Evolutionary conservation across 2,888 invertebrate species (phyloP), one percentile per base, ranked within the genome.

Genomic region (Timema podura): DNA sequence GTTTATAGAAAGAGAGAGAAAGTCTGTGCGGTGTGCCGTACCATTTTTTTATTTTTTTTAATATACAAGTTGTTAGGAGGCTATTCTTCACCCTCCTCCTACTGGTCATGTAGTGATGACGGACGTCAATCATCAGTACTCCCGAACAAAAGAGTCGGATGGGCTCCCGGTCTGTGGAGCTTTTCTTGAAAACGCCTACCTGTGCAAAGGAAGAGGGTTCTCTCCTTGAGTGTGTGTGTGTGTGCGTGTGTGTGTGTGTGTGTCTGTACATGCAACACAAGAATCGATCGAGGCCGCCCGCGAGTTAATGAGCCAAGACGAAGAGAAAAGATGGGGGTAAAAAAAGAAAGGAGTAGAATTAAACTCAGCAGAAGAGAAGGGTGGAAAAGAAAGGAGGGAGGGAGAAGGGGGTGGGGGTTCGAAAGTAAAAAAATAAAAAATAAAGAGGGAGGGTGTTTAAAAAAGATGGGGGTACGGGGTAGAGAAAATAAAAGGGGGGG

Each of bases 251-350:
- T 30, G 30, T 30, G 30, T 30, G 30, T n/a, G 30, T 30, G 30
- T 30, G 30, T 30, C 2, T 30, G 30, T 30, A 30, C 30, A 30
- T 30, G 30, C 30, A 30, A 30, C 30, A 61, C 30, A 61, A 61
- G 45, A 15, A 49, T 57, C 57, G 57, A 66, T 66, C 54, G 70
- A 15, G 54, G 70, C 65, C 61, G 66, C 70, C 66, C 66, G 66
- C 57, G 66, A 57, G 66, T 70, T 70, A 70, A 70, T 70, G 70
- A 70, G 70, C 65, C 70, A 65, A 51, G 71, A 68, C 68, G 51
- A 59, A 57, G 71, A 59, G 71, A 68, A 71, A 64, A 61, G 69
- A 66, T 54, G 64, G 61, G 71, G 71, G 57, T 67, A 47, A 48
- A 49, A 54, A 71, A 67, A 69, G 68, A 71, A 59, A 68, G 67